phyloP scores from a whole-genome alignment of 2,797 vertebrate species.

The Coranthus polyacanthus region DNA sequence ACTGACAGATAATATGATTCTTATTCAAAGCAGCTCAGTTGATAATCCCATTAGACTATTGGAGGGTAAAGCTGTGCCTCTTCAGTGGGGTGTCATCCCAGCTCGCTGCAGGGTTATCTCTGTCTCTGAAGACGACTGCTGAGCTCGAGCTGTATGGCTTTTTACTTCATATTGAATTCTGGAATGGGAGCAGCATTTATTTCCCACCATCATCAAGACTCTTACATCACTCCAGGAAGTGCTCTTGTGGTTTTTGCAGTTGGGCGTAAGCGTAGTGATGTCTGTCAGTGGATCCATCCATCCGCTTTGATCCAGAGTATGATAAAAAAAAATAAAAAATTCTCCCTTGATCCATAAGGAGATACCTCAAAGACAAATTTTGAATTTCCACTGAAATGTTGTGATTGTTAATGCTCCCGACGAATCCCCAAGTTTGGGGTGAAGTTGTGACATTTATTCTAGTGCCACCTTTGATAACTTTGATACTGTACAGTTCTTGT shows the following conservation, averaged over 20 bases:
- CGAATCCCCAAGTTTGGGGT: no score
- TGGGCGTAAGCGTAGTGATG: slow-evolving; percentile 2
- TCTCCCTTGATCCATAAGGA: no score
- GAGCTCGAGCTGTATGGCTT: slow-evolving; percentile 40
- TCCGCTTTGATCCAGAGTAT: slow-evolving; percentile 28
- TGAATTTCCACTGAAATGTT: not conserved
- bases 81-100: slow-evolving; percentile 51
- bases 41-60: slow-evolving; percentile 70
- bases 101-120: slow-evolving; percentile 63
- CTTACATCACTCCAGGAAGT: slow-evolving; percentile 47
- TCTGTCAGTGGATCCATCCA: slow-evolving; percentile 8
- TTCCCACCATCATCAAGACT: slow-evolving; percentile 46
- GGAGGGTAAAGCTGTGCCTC: slow-evolving; percentile 51
- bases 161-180: slow-evolving; percentile 38
- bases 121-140: slow-evolving; percentile 53
- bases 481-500: no score
- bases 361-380: not conserved
- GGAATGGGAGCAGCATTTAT: slow-evolving; percentile 25
- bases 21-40: slow-evolving; percentile 67
- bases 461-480: no score
- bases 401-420: no score
- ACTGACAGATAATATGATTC: slow-evolving; percentile 57
- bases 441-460: no score
- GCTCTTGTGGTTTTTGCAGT: slow-evolving; percentile 11
- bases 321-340: not conserved